A percentile compares a stretch with the other conserved stretches of the same genome.
Evolutionary conservation across 2,797 vertebrate species (phyloP).

Genomic region (Gadopsis bispinosus): DNA sequence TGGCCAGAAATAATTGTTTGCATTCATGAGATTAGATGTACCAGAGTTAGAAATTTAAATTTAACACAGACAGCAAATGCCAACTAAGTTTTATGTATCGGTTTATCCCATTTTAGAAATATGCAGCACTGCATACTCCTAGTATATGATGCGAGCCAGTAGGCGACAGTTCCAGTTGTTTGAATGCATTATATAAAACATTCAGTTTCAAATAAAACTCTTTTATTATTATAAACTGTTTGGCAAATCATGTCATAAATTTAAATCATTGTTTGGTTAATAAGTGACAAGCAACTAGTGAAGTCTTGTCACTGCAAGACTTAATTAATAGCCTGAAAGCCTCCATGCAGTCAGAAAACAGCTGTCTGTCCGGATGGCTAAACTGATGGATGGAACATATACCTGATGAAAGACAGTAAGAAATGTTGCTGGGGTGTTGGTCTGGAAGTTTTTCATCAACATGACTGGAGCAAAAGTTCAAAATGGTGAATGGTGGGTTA

Average conservation of each 20-base stretch:
- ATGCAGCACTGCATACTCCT: neutral
- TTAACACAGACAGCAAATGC: conserved; percentile 17
- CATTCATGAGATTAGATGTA: conserved; percentile 30
- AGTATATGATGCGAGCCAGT: neutral
- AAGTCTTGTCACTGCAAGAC: neutral
- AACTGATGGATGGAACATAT: conserved; percentile 24
- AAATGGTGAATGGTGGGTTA: neutral
- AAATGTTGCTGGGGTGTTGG: conserved; percentile 8
- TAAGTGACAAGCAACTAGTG: neutral
- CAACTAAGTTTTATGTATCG: conserved; percentile 36
- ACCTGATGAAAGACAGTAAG: conserved; percentile 11
- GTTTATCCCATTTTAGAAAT: conserved; percentile 39
- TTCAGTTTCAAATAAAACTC: neutral
- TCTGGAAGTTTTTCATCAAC: neutral
- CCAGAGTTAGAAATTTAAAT: conserved; percentile 12
- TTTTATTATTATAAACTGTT: neutral
- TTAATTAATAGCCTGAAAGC: conserved; percentile 20
- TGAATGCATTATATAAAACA: neutral
- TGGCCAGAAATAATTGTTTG: conserved; percentile 22
- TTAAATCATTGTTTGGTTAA: neutral
- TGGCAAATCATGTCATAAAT: neutral
- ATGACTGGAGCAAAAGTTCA: neutral
- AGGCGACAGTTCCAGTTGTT: neutral
- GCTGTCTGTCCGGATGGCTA: conserved; percentile 10
- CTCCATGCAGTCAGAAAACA: conserved; percentile 20